Evolutionary conservation across 2,797 vertebrate genomes (phyloP), one percentile per base, ranked within the genome.

Genomic region (Hephaestus fuliginosus): DNA sequence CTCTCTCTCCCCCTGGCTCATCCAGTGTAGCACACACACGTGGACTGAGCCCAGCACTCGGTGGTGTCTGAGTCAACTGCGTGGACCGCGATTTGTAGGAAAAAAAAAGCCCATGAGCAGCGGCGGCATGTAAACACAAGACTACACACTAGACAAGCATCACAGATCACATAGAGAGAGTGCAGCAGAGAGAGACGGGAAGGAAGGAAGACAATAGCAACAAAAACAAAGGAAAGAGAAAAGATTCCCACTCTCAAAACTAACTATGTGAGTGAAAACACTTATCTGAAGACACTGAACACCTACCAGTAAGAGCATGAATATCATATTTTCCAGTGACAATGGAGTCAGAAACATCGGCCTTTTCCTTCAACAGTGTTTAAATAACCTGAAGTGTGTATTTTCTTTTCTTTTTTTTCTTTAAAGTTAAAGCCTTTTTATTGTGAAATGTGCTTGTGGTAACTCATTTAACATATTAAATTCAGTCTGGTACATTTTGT

Each of bases 21-120:
- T 53, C 48, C 48, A 22, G 63, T 41, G 9, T 17, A 75, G 49
- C 56, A 70, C 63, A 52, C 74, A 56, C 61, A 79, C 33, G 8
- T 78, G 49, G 64, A 80, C 67, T 53, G 44, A 76, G 25, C 57
- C 74, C 70, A 70, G 70, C 28, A 53, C 74, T 52, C 79, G 10
- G 20, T 48, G 55, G 28, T 64, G 85, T 83, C 83, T 86, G 83
- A 87, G 81, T 88, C 83, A 88, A 66, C 79, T 63, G 73, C 2
- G 57, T 73, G 82, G 83, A 82, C 61, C 20, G 46, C 3, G 9
- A 49, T 76, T 68, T 74, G 84, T 74, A 80, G 60, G 25, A 25
- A 33, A 33, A 82, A 74, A 72, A 62, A 73, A 67, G 39, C 73
- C 57, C 73, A 66, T 39, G 75, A 72, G 74, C 67, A 66, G 62